Conservation (phyloP, 2,113 vertebrate species). For the Dendropsophus ebraccatus region DNA sequence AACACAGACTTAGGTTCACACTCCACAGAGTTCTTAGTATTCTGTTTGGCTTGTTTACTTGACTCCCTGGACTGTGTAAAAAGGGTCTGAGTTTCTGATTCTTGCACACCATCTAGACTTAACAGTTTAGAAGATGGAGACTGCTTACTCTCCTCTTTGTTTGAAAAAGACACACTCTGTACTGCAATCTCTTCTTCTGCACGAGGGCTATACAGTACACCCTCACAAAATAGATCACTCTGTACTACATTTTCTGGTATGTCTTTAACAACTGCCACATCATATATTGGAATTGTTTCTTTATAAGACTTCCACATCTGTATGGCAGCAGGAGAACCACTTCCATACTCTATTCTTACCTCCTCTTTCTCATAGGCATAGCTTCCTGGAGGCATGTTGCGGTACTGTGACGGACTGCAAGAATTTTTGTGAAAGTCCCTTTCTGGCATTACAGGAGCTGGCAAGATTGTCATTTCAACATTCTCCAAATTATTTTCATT, state of each 20-base stretch:
- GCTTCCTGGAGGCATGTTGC: slow-evolving; percentile 64
- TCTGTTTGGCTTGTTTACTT: slow-evolving; percentile 54
- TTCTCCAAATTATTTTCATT: slow-evolving; percentile 64
- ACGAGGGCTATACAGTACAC: slow-evolving; percentile 57
- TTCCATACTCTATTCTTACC: slow-evolving; percentile 65
- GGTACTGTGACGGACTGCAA: slow-evolving; percentile 60
- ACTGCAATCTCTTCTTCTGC: slow-evolving; percentile 60
- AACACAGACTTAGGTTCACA: slow-evolving; percentile 56
- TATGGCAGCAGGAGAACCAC: slow-evolving; percentile 65
- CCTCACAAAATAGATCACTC: slow-evolving; percentile 65
- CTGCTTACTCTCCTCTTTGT: slow-evolving; percentile 62
- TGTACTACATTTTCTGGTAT: slow-evolving; percentile 62
- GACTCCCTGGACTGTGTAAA: slow-evolving; percentile 50
- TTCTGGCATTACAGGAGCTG: slow-evolving; percentile 60
- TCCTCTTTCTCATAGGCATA: slow-evolving; percentile 70
- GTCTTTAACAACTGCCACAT: slow-evolving; percentile 63
- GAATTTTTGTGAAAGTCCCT: slow-evolving; percentile 65
- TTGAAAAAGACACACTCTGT: slow-evolving; percentile 56
- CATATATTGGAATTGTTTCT: slow-evolving; percentile 67
- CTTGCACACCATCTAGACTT: slow-evolving; percentile 56
- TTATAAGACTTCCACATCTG: slow-evolving; percentile 71
- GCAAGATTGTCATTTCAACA: slow-evolving; percentile 60
- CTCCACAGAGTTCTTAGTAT: slow-evolving; percentile 42
- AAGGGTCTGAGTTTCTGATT: slow-evolving; percentile 58
- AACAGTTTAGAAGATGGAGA: slow-evolving; percentile 14